Conservation (phyloP, 1,140 invertebrate genomes). For the Condylostylus longicornis region DNA sequence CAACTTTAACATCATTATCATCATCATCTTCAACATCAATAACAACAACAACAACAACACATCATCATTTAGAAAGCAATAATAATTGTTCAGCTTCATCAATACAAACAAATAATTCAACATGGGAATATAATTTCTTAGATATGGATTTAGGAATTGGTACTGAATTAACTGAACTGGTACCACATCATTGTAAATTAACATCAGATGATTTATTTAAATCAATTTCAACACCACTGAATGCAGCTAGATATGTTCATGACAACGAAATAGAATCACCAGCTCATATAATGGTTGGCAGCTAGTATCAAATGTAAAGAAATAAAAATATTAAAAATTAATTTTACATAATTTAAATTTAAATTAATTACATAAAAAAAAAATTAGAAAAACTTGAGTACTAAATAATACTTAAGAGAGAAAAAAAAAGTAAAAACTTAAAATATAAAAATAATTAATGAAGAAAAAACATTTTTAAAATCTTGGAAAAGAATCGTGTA, state of each 20-base stretch:
- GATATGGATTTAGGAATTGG: slow-evolving; percentile 39
- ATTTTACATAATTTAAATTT: too few relatives aligned
- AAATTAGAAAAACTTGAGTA: too few relatives aligned
- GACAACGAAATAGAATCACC: slow-evolving; percentile 30
- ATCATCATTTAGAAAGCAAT: slow-evolving; percentile 1
- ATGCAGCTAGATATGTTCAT: slow-evolving; percentile 15
- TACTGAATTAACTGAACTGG: slow-evolving; percentile 37
- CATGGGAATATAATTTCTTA: slow-evolving; percentile 32
- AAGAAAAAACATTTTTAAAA: too few relatives aligned
- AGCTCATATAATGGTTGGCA: slow-evolving; percentile 31
- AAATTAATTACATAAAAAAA: too few relatives aligned
- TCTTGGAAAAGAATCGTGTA: too few relatives aligned
- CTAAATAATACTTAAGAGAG: too few relatives aligned
- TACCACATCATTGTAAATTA: slow-evolving; percentile 45
- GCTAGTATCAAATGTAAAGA: slow-evolving; percentile 31
- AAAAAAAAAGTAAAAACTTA: too few relatives aligned
- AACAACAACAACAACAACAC: slow-evolving; percentile 22
- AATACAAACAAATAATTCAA: slow-evolving; percentile 19
- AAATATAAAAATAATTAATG: too few relatives aligned
- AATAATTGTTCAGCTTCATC: slow-evolving; percentile 12
- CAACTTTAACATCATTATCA: slow-evolving; percentile 25
- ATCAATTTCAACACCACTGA: slow-evolving; percentile 18
- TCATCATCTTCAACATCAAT: slow-evolving; percentile 27
- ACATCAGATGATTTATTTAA: slow-evolving; percentile 52
- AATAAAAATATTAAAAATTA: neutral